Conservation (phyloP, 2,888 invertebrate genomes). For the Lypha dubia region DNA sequence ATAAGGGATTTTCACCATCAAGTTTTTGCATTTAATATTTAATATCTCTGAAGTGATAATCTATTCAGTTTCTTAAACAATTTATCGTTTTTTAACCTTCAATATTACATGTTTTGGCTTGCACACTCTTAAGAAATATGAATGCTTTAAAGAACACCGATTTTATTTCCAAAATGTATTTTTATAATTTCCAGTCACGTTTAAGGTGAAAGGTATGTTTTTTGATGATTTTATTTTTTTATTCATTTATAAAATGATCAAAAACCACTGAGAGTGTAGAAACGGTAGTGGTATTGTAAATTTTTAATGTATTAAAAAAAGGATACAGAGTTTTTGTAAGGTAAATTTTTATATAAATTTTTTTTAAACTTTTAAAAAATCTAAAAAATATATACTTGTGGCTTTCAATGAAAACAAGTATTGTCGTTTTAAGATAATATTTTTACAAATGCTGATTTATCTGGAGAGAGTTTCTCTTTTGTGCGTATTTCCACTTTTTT, state of each 20-base stretch:
- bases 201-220: slow-evolving; percentile 32
- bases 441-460: no score
- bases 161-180: slow-evolving; percentile 29
- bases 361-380: no score
- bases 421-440: no score
- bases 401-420: no score
- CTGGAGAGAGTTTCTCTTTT: no score
- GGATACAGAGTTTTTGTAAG: no score
- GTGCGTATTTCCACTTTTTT: no score
- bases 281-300: neutral
- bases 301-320: no score
- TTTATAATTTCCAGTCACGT: slow-evolving; percentile 65
- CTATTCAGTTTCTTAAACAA: slow-evolving; percentile 67
- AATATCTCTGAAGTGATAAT: slow-evolving; percentile 67
- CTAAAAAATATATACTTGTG: no score
- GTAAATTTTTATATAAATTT: no score
- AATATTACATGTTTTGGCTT: slow-evolving; percentile 27
- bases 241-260: slow-evolving; percentile 33
- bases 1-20: neutral
- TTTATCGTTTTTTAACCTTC: slow-evolving; percentile 65
- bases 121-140: neutral
- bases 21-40: slow-evolving; percentile 42
- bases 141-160: neutral
- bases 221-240: neutral
- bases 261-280: slow-evolving; percentile 16